Evolutionary conservation across 1,140 invertebrate genomes (phyloP), one percentile per base, ranked within the genome.

Genomic region (Rhizoglyphus robini): DNA sequence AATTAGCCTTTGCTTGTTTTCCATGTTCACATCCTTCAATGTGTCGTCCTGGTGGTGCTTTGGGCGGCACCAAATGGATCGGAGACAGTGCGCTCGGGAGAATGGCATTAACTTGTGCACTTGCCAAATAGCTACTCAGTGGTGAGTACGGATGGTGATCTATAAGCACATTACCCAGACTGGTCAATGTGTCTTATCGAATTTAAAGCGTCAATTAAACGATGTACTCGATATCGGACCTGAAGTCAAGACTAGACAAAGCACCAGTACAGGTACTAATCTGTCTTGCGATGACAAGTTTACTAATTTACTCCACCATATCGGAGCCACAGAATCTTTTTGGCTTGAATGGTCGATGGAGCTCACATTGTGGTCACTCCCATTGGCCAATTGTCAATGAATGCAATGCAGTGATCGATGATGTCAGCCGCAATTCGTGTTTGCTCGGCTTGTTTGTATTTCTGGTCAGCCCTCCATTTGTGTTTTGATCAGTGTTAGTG

Each of bases 261-360:
- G n/a, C n/a, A n/a, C n/a, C n/a, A n/a, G n/a, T n/a, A n/a, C n/a
- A n/a, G n/a, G n/a, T n/a, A n/a, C n/a, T 20, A 54, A 54, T 54
- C 23, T 54, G 51, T 54, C 51, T 54, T 20, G 15, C 20, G 51
- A 54, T 54, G 51, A 54, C 51, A 54, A 54, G 51, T 54, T 54
- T 54, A 54, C 23, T 54, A 11, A 54, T 54, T 54, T 54, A 32
- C 20, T 41, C 8, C 8, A 41, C 18, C 36, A 41, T 18, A 41
- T 41, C 36, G 18, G n/a, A n/a, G n/a, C n/a, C 51, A 18, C 8
- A 25, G 20, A 20, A 54, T 54, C 41, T 15, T 15, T 46, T 46
- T n/a, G n/a, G n/a, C n/a, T n/a, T n/a, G n/a, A n/a, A n/a, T n/a
- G n/a, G n/a, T n/a, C n/a, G n/a, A n/a, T n/a, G n/a, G n/a, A n/a